A percentile compares a stretch with the other conserved stretches of the same genome.
Evolutionary conservation across 2,113 vertebrate species (phyloP).

Genomic region (Zosterops lateralis): DNA sequence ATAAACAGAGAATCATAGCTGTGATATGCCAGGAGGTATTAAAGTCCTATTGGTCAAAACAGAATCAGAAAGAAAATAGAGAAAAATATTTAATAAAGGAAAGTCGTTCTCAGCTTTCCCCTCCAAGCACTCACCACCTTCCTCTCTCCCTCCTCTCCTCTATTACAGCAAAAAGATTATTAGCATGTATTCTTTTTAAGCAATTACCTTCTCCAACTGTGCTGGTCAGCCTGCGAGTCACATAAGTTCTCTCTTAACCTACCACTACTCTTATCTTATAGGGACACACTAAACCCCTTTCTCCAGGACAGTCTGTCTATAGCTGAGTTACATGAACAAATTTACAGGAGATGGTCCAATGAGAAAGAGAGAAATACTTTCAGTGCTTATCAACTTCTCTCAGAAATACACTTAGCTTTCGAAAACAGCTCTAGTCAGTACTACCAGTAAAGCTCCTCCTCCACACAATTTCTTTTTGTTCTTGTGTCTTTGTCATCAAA

Average conservation of each 20-base stretch:
- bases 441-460: background rate
- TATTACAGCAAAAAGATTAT: background rate
- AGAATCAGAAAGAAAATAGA: background rate
- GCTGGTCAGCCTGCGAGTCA: background rate
- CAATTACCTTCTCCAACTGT: background rate
- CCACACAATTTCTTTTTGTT: background rate
- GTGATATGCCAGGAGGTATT: background rate
- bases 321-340: background rate
- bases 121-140: background rate
- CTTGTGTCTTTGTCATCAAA: background rate
- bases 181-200: background rate
- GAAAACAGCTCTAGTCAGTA: background rate
- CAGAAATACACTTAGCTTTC: conserved; percentile 31
- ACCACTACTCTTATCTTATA: background rate
- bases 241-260: background rate
- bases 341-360: background rate
- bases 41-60: background rate
- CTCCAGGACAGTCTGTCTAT: background rate
- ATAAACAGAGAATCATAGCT: background rate
- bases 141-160: accelerated
- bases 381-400: conserved; percentile 7
- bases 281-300: background rate
- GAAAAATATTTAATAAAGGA: background rate
- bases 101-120: background rate
- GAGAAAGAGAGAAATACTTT: background rate